Evolutionary conservation across 2,113 vertebrate species (phyloP).

Genomic region (Zosterops hypoxanthus): DNA sequence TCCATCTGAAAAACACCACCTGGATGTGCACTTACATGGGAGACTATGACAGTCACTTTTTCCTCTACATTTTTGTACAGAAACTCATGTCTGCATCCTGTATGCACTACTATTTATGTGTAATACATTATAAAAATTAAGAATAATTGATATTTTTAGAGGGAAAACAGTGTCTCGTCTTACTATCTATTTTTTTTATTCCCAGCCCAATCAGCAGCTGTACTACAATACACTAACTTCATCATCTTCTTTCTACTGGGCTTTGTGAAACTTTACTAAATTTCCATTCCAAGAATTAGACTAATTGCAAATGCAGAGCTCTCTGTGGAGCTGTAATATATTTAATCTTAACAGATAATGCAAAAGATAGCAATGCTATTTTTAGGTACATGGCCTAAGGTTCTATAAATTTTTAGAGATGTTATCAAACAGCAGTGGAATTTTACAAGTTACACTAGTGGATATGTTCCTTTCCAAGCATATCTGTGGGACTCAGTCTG

Average conservation of each 20-base stretch:
- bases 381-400: neutral
- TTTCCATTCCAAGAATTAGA: slow-evolving; percentile 13
- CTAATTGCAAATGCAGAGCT: slow-evolving; percentile 35
- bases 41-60: neutral
- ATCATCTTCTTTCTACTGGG: neutral
- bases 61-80: neutral
- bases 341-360: slow-evolving; percentile 23
- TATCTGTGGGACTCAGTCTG: neutral
- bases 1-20: neutral
- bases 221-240: neutral
- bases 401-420: neutral
- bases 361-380: slow-evolving; percentile 3
- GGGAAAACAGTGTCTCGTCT: neutral
- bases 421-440: neutral
- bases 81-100: neutral
- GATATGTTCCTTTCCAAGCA: neutral
- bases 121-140: neutral
- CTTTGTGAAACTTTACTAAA: neutral
- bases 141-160: neutral
- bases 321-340: slow-evolving; percentile 15
- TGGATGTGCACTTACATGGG: neutral
- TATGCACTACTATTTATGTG: neutral
- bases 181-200: neutral
- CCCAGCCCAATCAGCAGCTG: neutral
- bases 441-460: neutral